phyloP scores from a whole-genome alignment of 2,888 invertebrate species.

The Pegoplata infirma region DNA sequence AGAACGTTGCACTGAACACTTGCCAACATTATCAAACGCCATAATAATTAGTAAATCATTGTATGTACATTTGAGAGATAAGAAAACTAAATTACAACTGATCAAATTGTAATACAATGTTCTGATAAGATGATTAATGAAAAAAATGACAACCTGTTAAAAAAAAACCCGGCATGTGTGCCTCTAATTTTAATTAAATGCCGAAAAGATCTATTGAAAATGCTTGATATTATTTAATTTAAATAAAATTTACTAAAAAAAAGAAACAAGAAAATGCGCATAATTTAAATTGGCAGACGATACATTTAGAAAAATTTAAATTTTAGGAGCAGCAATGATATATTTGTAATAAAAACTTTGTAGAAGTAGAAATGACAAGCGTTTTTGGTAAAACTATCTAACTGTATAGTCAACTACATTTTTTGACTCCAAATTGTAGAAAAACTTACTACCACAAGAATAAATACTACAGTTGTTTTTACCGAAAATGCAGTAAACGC shows the following conservation, averaged over 20 bases:
- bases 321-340: too few relatives aligned
- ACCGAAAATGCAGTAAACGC: too few relatives aligned
- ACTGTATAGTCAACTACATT: too few relatives aligned
- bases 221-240: too few relatives aligned
- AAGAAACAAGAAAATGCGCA: slow-evolving; percentile 14
- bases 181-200: neutral
- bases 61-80: slow-evolving; percentile 15
- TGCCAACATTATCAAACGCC: slow-evolving; percentile 4
- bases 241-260: slow-evolving; percentile 2
- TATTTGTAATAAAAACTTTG: too few relatives aligned
- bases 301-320: too few relatives aligned
- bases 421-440: too few relatives aligned
- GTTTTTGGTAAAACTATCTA: too few relatives aligned
- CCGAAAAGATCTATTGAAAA: too few relatives aligned
- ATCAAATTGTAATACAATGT: slow-evolving; percentile 29
- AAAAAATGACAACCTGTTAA: neutral
- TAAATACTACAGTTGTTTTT: too few relatives aligned
- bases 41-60: neutral
- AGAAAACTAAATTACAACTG: neutral
- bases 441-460: too few relatives aligned
- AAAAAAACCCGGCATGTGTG: neutral
- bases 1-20: slow-evolving; percentile 39
- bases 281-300: neutral
- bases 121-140: neutral
- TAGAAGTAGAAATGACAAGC: too few relatives aligned